phyloP scores from a whole-genome alignment of 2,888 invertebrate genomes.

The Xylophagus ater region DNA sequence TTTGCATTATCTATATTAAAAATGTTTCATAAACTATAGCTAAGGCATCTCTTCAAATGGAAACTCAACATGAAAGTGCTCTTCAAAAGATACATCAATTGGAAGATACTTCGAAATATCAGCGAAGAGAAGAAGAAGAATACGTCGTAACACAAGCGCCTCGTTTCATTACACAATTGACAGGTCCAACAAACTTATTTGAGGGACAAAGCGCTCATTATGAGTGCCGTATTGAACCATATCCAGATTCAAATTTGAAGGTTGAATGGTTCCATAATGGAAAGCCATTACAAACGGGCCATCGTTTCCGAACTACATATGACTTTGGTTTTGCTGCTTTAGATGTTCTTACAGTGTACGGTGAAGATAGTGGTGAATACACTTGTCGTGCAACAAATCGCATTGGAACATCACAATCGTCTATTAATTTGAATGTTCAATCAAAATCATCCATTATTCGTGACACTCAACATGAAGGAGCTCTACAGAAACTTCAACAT shows the following conservation, averaged over 20 bases:
- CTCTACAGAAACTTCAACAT: slow-evolving; percentile 81
- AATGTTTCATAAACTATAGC: slow-evolving; percentile 41
- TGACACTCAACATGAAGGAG: slow-evolving; percentile 88
- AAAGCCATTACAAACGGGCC: slow-evolving; percentile 74
- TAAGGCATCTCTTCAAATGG: slow-evolving; percentile 76
- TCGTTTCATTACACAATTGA: slow-evolving; percentile 71
- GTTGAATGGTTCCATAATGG: slow-evolving; percentile 93
- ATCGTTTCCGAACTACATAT: slow-evolving; percentile 84
- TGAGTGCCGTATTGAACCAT: slow-evolving; percentile 86
- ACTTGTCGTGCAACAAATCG: slow-evolving; percentile 79
- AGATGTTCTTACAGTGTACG: slow-evolving; percentile 86
- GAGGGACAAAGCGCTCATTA: slow-evolving; percentile 88
- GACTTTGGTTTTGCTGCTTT: slow-evolving; percentile 96
- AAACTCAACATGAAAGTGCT: slow-evolving; percentile 81
- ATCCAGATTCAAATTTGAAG: slow-evolving; percentile 77
- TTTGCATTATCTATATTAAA: slow-evolving; percentile 11
- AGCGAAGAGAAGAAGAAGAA: slow-evolving; percentile 71
- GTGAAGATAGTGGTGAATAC: slow-evolving; percentile 89
- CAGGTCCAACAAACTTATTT: slow-evolving; percentile 71
- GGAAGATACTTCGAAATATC: slow-evolving; percentile 70
- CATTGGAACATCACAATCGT: slow-evolving; percentile 71
- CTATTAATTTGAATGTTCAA: slow-evolving; percentile 68
- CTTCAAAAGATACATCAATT: slow-evolving; percentile 76
- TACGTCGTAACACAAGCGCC: slow-evolving; percentile 71
- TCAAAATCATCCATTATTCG: slow-evolving; percentile 73